A percentile compares a stretch with the other conserved stretches of the same genome.
These are phyloP conservation scores for Mus spretus DNA, from an alignment of 2,797 vertebrate genomes.

Conservation along the genomic window DNA sequence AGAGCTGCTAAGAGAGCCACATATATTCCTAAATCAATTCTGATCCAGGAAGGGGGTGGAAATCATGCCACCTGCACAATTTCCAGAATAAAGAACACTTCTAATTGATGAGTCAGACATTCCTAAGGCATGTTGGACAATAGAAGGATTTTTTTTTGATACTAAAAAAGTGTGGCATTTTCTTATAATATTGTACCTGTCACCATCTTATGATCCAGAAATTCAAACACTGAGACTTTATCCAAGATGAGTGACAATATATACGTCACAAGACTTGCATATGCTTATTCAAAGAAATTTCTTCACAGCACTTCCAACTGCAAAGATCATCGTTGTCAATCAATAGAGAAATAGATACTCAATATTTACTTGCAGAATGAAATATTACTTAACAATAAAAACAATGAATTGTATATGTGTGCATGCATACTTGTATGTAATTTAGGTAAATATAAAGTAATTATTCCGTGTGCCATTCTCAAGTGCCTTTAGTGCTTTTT, in stretches of 20 bases:
- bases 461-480: background rate
- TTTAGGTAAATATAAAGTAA: background rate
- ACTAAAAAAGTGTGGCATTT: constrained; percentile 51
- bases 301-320: background rate
- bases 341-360: constrained; percentile 8
- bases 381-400: constrained; percentile 40
- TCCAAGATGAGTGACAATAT: constrained; percentile 24
- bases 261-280: background rate
- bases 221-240: constrained; percentile 7
- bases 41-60: constrained; percentile 66
- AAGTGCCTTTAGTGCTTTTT: background rate
- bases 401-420: background rate
- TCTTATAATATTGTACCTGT: constrained; percentile 4
- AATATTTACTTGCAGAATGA: background rate
- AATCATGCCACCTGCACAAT: constrained; percentile 74
- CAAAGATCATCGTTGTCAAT: constrained; percentile 45
- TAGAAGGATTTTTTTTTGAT: background rate
- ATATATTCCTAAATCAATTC: constrained; percentile 66
- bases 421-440: background rate
- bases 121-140: constrained; percentile 50
- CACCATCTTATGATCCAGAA: constrained; percentile 15
- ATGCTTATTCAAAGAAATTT: constrained; percentile 4
- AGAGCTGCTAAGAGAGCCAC: constrained; percentile 66
- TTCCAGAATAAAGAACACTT: constrained; percentile 66
- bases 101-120: constrained; percentile 72